Percentiles rank a stretch among this genome's conserved stretches.
phyloP scores from a whole-genome alignment of 2,113 vertebrate genomes.

The Empidonax traillii region DNA sequence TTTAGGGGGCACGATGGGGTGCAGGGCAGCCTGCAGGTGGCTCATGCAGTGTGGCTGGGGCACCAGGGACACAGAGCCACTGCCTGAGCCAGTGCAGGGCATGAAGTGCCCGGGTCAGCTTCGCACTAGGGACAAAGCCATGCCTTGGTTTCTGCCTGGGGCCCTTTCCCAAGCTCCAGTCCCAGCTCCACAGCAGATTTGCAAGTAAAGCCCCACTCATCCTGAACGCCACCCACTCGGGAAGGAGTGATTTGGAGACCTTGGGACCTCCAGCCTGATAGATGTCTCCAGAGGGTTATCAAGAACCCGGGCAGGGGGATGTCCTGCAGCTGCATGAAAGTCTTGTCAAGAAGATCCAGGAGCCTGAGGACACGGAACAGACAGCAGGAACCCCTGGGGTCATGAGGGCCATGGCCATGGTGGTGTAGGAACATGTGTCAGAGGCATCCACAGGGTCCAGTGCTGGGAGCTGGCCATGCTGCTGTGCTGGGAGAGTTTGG shows the following conservation, averaged over 20 bases:
- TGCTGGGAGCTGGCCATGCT: fast-evolving
- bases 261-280: neutral
- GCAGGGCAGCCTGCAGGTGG: neutral
- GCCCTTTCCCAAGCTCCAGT: neutral
- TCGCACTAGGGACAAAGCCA: neutral
- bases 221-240: neutral
- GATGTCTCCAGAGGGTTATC: neutral
- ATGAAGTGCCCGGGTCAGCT: fast-evolving
- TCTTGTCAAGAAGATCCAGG: neutral
- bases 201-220: neutral
- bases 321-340: neutral
- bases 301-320: neutral
- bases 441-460: fast-evolving
- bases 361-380: fast-evolving
- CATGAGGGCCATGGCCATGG: fast-evolving
- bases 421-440: fast-evolving
- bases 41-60: fast-evolving
- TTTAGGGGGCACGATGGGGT: neutral
- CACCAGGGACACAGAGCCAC: neutral
- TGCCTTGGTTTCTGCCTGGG: neutral
- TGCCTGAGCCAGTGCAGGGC: neutral
- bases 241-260: neutral
- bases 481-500: neutral
- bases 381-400: neutral
- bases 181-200: neutral